These are phyloP conservation scores for Pelobates cultripes DNA, from an alignment of 2,797 vertebrate genomes.

Conservation along the genomic window DNA sequence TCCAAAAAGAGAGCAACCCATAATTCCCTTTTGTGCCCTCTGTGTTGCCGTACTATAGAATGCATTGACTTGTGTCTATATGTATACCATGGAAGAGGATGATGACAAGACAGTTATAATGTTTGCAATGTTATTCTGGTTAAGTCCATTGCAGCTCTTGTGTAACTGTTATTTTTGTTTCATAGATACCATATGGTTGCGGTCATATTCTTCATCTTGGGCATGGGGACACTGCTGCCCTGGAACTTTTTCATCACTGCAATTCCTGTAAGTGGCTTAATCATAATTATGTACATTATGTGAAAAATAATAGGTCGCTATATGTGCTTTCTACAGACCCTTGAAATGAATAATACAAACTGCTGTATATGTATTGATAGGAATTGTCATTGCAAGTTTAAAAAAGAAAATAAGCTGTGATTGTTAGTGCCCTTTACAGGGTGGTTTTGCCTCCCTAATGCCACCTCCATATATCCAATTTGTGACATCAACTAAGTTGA, in stretches of 20 bases:
- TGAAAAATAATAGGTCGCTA: too few relatives aligned
- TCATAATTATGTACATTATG: too few relatives aligned
- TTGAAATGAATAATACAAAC: too few relatives aligned
- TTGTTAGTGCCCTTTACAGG: too few relatives aligned
- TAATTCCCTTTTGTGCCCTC: not conserved
- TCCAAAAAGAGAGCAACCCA: not conserved
- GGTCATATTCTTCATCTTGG: constrained; percentile 83
- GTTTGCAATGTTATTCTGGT: not conserved
- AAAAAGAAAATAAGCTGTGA: too few relatives aligned
- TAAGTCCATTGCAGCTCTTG: not conserved
- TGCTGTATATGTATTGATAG: too few relatives aligned
- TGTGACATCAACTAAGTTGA: too few relatives aligned
- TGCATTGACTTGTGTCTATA: not conserved
- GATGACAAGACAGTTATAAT: not conserved
- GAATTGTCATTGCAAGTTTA: too few relatives aligned
- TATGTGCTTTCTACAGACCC: too few relatives aligned
- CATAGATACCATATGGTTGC: constrained; percentile 73
- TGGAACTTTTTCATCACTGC: constrained; percentile 95
- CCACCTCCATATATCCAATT: too few relatives aligned
- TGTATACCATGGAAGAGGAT: not conserved
- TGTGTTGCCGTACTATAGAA: not conserved
- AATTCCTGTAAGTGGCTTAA: constrained; percentile 74
- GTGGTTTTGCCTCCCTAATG: too few relatives aligned
- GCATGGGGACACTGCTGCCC: constrained; percentile 86
- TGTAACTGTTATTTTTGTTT: constrained; percentile 22